Base-by-base conservation (phyloP, 2,888 invertebrate genomes). In the Pseudococcus jackbeardsleyi region DNA sequence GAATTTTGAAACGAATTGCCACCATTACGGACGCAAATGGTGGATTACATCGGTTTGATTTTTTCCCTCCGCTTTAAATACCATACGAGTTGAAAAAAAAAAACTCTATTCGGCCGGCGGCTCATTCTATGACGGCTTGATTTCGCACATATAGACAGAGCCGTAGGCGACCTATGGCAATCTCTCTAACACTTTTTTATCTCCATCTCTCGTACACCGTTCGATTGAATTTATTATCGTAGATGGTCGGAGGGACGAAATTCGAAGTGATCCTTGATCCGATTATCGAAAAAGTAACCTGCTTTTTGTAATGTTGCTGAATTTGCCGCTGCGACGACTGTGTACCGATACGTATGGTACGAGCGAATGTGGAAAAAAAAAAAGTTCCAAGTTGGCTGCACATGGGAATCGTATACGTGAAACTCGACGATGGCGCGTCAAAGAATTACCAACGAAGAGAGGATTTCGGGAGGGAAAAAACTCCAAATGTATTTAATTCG, bases 271-370 rank as follows among this genome's bases (percentile, higher is more conserved):
- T 50, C 5, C 12, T n/a, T 64, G 64, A 77, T 77, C 77, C 39
- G 77, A 77, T 77, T 77, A 77, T 77, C 39, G 77, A 77, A 77
- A 42, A 77, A 17, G 72, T 72, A 72, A 12, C 26, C 26, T 26
- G 33, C 72, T 72, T 72, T 9, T 72, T 72, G 26, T 26, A 26
- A 72, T 33, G 15, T 26, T 72, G 9, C 12, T 11, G 8, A 72
- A 33, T 5, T 26, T n/a, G 33, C 72, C 33, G 59, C 7, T 0
- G 12, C 15, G n/a, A 7, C 4, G 17, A 2, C 4, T 59, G 59
- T 4, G 17, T 59, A 17, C n/a, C 5, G n/a, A n/a, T 59, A n/a
- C n/a, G 0, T 17, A 17, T 15, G 17, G 59, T n/a, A n/a, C 1
- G 6, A 1, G n/a, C 50, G 5, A 54, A 54, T n/a, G 15, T 54